Percentiles rank a stretch among this genome's conserved stretches.
Conservation (phyloP, 2,113 vertebrate species). For the Thryonomys swinderianus region DNA sequence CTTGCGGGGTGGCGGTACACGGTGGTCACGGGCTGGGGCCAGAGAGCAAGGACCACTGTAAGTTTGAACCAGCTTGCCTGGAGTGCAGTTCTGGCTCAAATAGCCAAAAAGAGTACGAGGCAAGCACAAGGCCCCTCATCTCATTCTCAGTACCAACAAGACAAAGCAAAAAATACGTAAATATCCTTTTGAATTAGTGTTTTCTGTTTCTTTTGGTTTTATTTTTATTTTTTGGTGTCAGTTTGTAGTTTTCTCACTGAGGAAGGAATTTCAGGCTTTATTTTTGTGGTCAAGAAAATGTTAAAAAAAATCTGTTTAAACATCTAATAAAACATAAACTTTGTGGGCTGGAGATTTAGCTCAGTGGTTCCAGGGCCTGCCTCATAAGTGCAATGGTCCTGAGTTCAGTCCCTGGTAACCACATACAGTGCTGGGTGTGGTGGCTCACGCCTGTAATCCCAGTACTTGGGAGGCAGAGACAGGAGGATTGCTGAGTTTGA, state of each 20-base stretch:
- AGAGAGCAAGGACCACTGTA: not conserved
- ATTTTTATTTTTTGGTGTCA: not conserved
- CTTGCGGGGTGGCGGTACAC: too few relatives aligned
- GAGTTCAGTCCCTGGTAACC: too few relatives aligned
- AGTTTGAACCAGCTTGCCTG: not conserved
- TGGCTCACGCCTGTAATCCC: too few relatives aligned
- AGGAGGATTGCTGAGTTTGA: too few relatives aligned
- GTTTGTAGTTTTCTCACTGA: not conserved
- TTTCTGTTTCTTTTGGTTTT: not conserved
- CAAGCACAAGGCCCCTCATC: too few relatives aligned
- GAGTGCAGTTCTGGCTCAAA: not conserved
- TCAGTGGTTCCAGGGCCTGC: too few relatives aligned
- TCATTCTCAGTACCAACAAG: too few relatives aligned
- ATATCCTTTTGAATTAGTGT: not conserved
- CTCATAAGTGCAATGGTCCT: too few relatives aligned
- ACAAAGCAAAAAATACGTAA: not conserved
- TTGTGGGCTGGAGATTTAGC: too few relatives aligned
- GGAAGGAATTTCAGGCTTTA: conserved; percentile 9
- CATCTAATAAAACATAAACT: not conserved
- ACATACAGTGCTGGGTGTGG: too few relatives aligned
- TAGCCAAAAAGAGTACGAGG: not conserved
- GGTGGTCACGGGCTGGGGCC: too few relatives aligned
- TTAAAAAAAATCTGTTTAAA: not conserved
- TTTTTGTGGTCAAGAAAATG: conserved; percentile 36
- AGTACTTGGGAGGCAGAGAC: too few relatives aligned